Evolutionary conservation across 2,888 invertebrate species (phyloP).

Genomic region (Digitonthophagus gazella): DNA sequence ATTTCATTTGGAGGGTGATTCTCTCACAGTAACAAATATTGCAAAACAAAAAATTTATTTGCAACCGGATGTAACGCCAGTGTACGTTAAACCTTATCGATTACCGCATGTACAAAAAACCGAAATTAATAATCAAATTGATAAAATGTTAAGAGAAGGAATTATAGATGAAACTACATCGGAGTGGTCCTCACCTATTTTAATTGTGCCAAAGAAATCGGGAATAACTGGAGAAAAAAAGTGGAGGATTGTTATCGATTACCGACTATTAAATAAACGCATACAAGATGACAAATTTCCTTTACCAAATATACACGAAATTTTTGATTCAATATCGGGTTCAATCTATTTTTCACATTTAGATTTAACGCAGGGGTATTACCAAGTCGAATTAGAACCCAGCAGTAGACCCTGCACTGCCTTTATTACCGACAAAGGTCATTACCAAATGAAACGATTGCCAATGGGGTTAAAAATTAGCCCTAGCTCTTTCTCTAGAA

Average conservation of each 20-base stretch:
- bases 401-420: conserved; percentile 32
- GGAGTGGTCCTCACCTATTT: conserved; percentile 23
- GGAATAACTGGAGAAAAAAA: conserved; percentile 17
- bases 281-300: conserved; percentile 32
- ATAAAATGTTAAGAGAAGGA: conserved; percentile 22
- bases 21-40: neutral
- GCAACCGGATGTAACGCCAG: conserved; percentile 5
- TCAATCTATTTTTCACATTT: conserved; percentile 36
- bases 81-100: conserved; percentile 20
- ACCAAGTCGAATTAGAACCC: conserved; percentile 34
- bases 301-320: conserved; percentile 35
- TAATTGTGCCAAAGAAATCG: conserved; percentile 20
- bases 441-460: conserved; percentile 34
- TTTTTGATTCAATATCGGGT: conserved; percentile 36
- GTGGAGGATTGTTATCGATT: conserved; percentile 26
- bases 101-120: conserved; percentile 17
- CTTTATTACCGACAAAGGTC: conserved; percentile 36
- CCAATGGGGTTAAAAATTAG: conserved; percentile 37
- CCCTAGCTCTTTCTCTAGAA: conserved; percentile 35
- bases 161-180: conserved; percentile 27
- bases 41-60: conserved; percentile 13
- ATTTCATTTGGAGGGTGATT: neutral
- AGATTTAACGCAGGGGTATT: conserved; percentile 35
- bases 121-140: conserved; percentile 19
- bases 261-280: conserved; percentile 25